phyloP scores from a whole-genome alignment of 2,797 vertebrate genomes.

The Takifugu ocellatus region DNA sequence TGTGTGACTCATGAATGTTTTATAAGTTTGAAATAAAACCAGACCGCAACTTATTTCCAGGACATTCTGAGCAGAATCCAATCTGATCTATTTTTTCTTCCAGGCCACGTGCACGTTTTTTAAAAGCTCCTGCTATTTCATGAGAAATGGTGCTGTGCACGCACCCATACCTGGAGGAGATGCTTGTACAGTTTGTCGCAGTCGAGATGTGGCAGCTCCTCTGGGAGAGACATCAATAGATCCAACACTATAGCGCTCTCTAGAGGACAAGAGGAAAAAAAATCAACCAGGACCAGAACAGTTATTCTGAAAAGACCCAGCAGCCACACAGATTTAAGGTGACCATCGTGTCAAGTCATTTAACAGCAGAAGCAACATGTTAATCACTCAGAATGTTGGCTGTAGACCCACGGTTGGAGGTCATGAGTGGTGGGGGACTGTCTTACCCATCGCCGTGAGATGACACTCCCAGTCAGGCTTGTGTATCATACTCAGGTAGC shows the following conservation, averaged over 20 bases:
- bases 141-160: too few species aligned
- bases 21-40: too few species aligned
- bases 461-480: conserved; percentile 10
- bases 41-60: too few species aligned
- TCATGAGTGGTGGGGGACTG: background rate
- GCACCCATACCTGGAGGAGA: conserved; percentile 52
- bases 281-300: background rate
- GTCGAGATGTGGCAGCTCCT: conserved; percentile 67
- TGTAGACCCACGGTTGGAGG: background rate
- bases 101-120: too few species aligned
- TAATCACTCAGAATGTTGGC: background rate
- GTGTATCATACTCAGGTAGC: conserved; percentile 50
- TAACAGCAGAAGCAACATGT: background rate
- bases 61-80: too few species aligned
- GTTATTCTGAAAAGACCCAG: background rate
- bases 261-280: conserved; percentile 26
- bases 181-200: conserved; percentile 64
- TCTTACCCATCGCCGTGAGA: conserved; percentile 74
- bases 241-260: conserved; percentile 75
- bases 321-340: too few species aligned
- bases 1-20: too few species aligned
- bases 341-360: too few species aligned
- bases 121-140: too few species aligned
- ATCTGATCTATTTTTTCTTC: too few species aligned
- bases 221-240: conserved; percentile 72